Evolutionary conservation across 1,140 invertebrate genomes (phyloP).

Genomic region (Macrostomum lignano): DNA sequence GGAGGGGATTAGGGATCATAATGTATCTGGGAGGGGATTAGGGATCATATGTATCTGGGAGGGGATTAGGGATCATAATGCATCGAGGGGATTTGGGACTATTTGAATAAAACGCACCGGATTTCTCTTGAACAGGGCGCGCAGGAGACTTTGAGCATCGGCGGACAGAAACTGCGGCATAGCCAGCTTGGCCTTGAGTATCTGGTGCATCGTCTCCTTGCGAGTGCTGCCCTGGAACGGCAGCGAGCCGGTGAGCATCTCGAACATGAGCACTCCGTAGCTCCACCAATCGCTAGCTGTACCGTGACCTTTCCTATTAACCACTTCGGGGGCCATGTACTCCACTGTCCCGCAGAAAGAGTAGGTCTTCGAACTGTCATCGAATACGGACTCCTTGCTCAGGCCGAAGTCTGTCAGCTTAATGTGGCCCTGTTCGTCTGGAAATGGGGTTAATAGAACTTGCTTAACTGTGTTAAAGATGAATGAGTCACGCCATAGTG

Average conservation of each 20-base stretch:
- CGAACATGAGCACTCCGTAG: slow-evolving; percentile 93
- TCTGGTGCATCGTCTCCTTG: no score
- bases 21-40: no score
- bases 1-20: no score
- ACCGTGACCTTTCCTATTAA: slow-evolving; percentile 73
- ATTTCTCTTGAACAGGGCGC: slow-evolving; percentile 80
- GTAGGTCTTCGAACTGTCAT: no score
- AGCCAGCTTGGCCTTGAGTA: slow-evolving; percentile 75
- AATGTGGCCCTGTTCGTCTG: no score
- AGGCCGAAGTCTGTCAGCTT: slow-evolving; percentile 94
- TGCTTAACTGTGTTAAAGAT: no score
- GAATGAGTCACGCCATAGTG: no score
- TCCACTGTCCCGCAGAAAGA: slow-evolving; percentile 93
- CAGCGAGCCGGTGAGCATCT: slow-evolving; percentile 38
- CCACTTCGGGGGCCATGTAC: slow-evolving; percentile 27
- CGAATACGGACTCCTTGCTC: slow-evolving; percentile 58
- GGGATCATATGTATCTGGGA: no score
- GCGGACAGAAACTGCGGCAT: slow-evolving; percentile 82
- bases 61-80: no score
- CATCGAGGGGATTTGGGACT: no score
- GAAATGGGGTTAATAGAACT: no score
- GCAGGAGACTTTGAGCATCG: slow-evolving; percentile 64
- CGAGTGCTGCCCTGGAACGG: neutral
- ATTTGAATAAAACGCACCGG: no score
- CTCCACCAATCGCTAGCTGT: slow-evolving; percentile 98